Base-by-base conservation (phyloP, 2,797 vertebrate genomes). In the Protonibea diacanthus region DNA sequence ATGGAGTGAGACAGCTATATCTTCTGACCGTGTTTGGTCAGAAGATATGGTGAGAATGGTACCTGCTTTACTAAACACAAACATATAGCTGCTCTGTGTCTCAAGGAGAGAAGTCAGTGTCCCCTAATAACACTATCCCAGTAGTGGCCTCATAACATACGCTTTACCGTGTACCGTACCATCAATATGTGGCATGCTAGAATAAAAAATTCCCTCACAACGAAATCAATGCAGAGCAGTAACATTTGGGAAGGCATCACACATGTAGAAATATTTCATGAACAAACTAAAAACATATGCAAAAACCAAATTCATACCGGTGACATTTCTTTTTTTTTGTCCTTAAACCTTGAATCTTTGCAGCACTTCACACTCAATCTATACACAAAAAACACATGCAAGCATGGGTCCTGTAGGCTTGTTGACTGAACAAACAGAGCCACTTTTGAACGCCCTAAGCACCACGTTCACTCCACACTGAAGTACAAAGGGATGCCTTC, bases 391-490 rank as follows among this genome's bases (percentile, higher is more conserved):
- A 45, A 73, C 33, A 84, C 33, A 78, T 62, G 66, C 40, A 81
- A 76, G 78, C 69, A 78, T 71, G 65, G 67, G 44, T 76, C 55
- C 85, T 78, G 7, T 60, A 64, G 87, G 80, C 70, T 65, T 61
- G 55, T 45, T 64, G 73, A 86, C 57, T 71, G 29, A 90, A 83
- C 74, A 82, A 85, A 91, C 85, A 44, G 65, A 89, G 83, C 74
- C 84, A 86, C 83, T 93, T 94, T 93, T 86, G 47, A 92, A 84
- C 4, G 84, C 86, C 85, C 51, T 69, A 23, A 88, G 91, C 80
- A 20, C 59, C 44, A 65, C 60, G 61, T 76, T 76, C 55, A 77
- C 40, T 52, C 81, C 60, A 63, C 55, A 62, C 17, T 56, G 58
- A 56, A 57, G 10, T 47, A 73, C 49, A 63, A 82, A 77, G 49